Evolutionary conservation across 2,888 invertebrate species (phyloP).

Genomic region (Blastobasis lacticolella): DNA sequence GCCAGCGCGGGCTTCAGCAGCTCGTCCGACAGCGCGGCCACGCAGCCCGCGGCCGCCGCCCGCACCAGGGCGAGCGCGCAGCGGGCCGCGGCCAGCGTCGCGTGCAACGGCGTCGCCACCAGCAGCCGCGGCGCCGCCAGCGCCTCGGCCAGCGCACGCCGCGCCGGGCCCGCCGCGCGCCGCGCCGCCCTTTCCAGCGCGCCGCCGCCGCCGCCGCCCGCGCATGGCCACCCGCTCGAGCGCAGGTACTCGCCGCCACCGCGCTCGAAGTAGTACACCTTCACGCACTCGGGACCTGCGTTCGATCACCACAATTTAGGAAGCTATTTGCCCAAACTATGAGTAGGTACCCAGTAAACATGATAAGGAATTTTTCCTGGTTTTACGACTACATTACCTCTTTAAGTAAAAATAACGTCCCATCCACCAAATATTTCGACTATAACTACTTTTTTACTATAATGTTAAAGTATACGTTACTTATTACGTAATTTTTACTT

Average conservation of each 20-base stretch:
- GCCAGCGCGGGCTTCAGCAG: conserved; percentile 81
- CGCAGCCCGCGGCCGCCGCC: conserved; percentile 24
- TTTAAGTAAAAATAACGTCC: not conserved
- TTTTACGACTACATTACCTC: not conserved
- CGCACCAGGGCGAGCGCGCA: conserved; percentile 27
- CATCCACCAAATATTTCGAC: not conserved
- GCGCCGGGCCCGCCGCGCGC: conserved; percentile 30
- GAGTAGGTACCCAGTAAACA: not conserved
- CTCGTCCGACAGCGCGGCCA: conserved; percentile 70
- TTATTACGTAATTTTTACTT: too few species aligned
- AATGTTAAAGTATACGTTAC: not conserved
- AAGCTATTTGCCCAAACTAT: not conserved
- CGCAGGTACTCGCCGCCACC: conserved; percentile 25
- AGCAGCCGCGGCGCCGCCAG: conserved; percentile 75
- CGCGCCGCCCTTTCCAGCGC: conserved; percentile 15
- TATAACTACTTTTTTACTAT: not conserved
- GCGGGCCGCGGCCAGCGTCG: conserved; percentile 33
- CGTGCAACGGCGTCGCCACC: conserved; percentile 76
- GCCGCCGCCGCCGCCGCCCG: conserved; percentile 13
- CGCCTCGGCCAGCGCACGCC: conserved; percentile 76
- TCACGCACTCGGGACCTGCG: conserved; percentile 35
- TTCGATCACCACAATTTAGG: not conserved
- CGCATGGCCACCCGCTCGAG: conserved; percentile 17
- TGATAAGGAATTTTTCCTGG: not conserved
- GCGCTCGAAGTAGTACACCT: conserved; percentile 45